Evolutionary conservation across 2,888 invertebrate genomes (phyloP).

Genomic region (Melikaiella ostensackeni): DNA sequence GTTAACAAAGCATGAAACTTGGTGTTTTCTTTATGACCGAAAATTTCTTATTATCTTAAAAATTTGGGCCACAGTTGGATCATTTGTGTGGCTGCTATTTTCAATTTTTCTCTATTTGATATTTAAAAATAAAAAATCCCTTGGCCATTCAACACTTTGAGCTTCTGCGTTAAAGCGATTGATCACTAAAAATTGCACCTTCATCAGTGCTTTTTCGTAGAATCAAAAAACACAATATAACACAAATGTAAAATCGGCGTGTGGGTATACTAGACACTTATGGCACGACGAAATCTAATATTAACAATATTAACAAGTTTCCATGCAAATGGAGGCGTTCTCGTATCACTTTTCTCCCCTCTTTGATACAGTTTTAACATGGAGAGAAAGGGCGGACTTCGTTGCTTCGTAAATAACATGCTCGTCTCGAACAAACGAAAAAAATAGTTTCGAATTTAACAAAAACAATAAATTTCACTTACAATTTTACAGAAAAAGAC

Average conservation of each 20-base stretch:
- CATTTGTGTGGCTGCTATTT: no score
- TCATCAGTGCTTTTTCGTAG: background rate
- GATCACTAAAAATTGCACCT: conserved; percentile 1
- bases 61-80: no score
- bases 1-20: no score
- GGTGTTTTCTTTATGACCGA: no score
- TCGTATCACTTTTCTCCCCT: conserved; percentile 41
- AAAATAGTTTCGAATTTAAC: conserved; percentile 11
- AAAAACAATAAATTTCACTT: conserved; percentile 19
- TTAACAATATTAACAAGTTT: conserved; percentile 44
- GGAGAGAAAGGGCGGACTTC: conserved; percentile 34
- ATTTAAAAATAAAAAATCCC: background rate
- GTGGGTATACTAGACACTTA: conserved; percentile 49
- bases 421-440: conserved; percentile 19
- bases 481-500: background rate
- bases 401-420: conserved; percentile 2
- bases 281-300: conserved; percentile 51
- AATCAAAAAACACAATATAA: conserved; percentile 10
- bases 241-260: conserved; percentile 22
- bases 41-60: no score
- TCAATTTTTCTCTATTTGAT: background rate
- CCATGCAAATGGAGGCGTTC: conserved; percentile 40
- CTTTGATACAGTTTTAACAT: conserved; percentile 30
- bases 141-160: conserved; percentile 23
- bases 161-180: background rate